Base-by-base conservation (phyloP, 1,140 invertebrate genomes). In the Phenacoccus solenopsis region DNA sequence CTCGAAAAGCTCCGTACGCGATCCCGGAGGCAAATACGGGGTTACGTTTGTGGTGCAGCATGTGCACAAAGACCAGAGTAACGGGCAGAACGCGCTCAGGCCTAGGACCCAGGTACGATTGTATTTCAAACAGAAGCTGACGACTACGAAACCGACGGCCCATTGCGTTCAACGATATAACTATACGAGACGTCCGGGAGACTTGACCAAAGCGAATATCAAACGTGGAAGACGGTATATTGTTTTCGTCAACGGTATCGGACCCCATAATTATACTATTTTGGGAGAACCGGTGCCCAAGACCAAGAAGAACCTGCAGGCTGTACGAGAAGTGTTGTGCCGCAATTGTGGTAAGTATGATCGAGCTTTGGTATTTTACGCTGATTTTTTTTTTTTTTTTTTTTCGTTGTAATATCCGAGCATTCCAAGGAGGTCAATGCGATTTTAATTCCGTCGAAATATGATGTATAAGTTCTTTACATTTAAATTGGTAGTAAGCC, bases 1-100 rank as follows among this genome's bases (percentile, higher is more conserved):
- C 20, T 87, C 85, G 30, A 82, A 83, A 80, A 83, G 83, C 67
- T 80, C 82, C 27, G 77, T 80, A 70, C 79, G 82, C 22, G 81
- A 81, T 28, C 77, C 81, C 28, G 80, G 78, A 59, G 81, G 80
- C 20, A 83, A 82, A 74, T 86, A 86, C 78, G 83, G 83, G 59
- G 85, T 85, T 70, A 86, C 85, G 16, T 86, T 87, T 77, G 84
- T 86, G 75, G 85, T 87, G 67, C 81, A 82, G 73, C 79, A 82
- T 30, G 82, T 86, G 68, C 84, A 83, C 76, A 86, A 86, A 76
- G 84, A 84, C 74, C 69, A 70, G 10, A 64, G 69, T 30, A 67
- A 70, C 28, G 70, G 64, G 30, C 79, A 57, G 80, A 81, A 20
- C 71, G 78, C 84, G 69, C 77, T 84, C 25, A 77, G 78, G 70